Evolutionary conservation across 1,140 invertebrate genomes (phyloP).

Genomic region (Trichonephila clavipes): DNA sequence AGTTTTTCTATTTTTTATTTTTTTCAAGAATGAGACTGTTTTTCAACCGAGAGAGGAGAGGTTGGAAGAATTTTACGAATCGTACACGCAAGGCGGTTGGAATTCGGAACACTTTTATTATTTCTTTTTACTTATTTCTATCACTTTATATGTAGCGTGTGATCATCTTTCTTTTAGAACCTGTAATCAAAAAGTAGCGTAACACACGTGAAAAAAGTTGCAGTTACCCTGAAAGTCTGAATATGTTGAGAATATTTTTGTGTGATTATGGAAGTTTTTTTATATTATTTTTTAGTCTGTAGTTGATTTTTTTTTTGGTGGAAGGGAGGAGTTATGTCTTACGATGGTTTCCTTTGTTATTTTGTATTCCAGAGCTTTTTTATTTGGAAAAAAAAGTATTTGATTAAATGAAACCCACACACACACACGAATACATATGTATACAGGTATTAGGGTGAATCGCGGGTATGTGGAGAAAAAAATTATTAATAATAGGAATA

Average conservation of each 20-base stretch:
- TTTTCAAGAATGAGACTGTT: neutral
- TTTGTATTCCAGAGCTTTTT: neutral
- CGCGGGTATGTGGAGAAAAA: no score
- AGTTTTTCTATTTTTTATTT: neutral
- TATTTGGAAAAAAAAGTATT: neutral
- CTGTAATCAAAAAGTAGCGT: conserved; percentile 46
- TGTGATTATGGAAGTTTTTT: neutral
- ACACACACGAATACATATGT: no score
- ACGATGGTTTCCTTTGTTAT: neutral
- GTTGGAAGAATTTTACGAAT: neutral
- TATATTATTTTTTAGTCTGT: neutral
- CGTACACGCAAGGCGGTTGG: conserved; percentile 26
- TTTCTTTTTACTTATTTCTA: neutral
- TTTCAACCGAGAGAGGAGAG: neutral
- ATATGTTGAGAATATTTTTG: conserved; percentile 29
- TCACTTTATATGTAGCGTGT: conserved; percentile 15
- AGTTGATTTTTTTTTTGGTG: neutral
- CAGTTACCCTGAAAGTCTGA: conserved; percentile 25
- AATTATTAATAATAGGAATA: no score
- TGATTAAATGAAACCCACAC: no score
- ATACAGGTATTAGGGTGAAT: no score
- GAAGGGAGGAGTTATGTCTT: neutral
- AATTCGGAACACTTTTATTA: neutral
- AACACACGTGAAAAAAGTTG: neutral
- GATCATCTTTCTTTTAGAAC: conserved; percentile 39